A percentile compares a stretch with the other conserved stretches of the same genome.
Evolutionary conservation across 1,140 invertebrate genomes (phyloP).

Genomic region (Drosophila orena): DNA sequence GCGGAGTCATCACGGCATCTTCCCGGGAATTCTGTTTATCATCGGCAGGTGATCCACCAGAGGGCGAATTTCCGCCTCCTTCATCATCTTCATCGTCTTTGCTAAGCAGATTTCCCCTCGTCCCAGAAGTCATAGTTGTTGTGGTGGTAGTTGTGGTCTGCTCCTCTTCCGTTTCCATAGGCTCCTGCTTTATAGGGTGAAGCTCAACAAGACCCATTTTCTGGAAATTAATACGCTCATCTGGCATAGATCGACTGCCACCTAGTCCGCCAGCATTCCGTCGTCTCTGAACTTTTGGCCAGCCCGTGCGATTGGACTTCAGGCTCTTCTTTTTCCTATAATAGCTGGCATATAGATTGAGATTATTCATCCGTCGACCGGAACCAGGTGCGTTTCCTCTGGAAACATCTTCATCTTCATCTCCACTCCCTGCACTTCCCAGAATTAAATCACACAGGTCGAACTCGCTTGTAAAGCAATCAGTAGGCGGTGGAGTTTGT

Average conservation of each 20-base stretch:
- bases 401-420: conserved; percentile 47
- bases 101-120: conserved; percentile 37
- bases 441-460: conserved; percentile 71
- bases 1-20: conserved; percentile 69
- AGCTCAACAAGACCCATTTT: conserved; percentile 42
- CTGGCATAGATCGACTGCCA: conserved; percentile 22
- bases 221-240: conserved; percentile 59
- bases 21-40: conserved; percentile 33
- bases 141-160: conserved; percentile 56
- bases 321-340: conserved; percentile 75
- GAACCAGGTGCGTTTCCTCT: not conserved
- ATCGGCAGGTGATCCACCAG: conserved; percentile 6
- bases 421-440: conserved; percentile 52
- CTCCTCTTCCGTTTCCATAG: conserved; percentile 52
- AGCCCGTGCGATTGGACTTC: conserved; percentile 87
- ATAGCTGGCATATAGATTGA: conserved; percentile 62
- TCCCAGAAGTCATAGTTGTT: conserved; percentile 36
- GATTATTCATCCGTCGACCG: conserved; percentile 39
- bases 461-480: conserved; percentile 78
- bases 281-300: conserved; percentile 86
- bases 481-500: conserved; percentile 71
- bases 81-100: conserved; percentile 36
- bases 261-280: conserved; percentile 28
- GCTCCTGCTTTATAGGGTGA: conserved; percentile 42
- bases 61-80: conserved; percentile 3